Evolutionary conservation across 2,888 invertebrate genomes (phyloP).

Genomic region (Ceratothoa steindachneri): DNA sequence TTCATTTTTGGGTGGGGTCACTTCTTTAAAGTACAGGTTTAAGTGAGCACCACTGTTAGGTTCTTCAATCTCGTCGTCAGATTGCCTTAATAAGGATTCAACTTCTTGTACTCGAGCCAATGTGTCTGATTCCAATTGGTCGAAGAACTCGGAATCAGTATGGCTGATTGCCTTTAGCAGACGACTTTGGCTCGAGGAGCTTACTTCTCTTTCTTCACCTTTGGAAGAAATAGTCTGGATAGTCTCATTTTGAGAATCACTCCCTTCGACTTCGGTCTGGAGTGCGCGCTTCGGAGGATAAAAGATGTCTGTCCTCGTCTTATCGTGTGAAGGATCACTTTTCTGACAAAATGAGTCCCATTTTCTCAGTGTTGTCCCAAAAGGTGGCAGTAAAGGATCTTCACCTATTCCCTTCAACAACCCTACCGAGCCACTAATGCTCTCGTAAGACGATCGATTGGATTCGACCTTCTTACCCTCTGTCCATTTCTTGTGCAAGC

Average conservation of each 20-base stretch:
- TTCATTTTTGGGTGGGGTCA: background rate
- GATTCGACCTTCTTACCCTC: background rate
- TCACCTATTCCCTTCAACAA: background rate
- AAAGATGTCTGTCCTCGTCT: background rate
- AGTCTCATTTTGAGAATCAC: background rate
- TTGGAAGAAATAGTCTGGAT: background rate
- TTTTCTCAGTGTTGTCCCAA: background rate
- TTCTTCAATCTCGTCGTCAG: background rate
- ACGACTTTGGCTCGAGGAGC: background rate
- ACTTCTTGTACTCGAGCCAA: conserved; percentile 2
- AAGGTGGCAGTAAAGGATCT: background rate
- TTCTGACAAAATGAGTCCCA: background rate
- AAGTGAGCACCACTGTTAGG: background rate
- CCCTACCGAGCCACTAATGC: background rate
- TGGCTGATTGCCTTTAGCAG: background rate
- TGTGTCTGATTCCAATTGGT: background rate
- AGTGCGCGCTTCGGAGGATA: background rate
- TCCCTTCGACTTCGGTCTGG: background rate
- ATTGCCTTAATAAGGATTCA: background rate
- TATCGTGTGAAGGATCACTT: background rate
- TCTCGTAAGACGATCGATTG: background rate
- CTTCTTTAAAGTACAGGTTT: background rate
- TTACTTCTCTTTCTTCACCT: background rate
- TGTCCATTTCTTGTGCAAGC: background rate
- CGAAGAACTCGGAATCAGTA: background rate